Conservation (phyloP, 2,113 vertebrate species). For the Gavialis gangeticus region DNA sequence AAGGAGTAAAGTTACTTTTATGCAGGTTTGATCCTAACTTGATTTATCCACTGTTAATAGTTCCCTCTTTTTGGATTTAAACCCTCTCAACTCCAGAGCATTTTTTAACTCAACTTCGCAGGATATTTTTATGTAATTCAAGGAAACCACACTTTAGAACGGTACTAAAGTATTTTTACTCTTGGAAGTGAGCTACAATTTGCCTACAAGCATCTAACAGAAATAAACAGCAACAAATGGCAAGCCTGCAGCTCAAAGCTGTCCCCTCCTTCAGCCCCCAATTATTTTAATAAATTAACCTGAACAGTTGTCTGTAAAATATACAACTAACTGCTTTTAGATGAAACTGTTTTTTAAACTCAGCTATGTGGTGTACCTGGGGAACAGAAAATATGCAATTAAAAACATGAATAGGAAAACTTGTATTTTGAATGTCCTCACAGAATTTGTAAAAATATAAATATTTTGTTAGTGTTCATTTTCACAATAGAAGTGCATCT, state of each 20-base stretch:
- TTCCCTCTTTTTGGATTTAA: neutral
- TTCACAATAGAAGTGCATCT: rapidly evolving
- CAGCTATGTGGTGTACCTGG: neutral
- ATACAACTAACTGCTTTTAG: neutral
- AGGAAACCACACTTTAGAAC: rapidly evolving
- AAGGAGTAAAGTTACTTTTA: neutral
- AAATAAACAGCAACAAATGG: rapidly evolving
- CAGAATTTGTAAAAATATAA: rapidly evolving
- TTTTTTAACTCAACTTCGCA: neutral
- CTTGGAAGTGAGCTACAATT: neutral
- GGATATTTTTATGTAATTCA: rapidly evolving
- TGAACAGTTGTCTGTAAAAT: neutral
- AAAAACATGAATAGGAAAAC: rapidly evolving
- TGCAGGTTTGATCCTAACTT: rapidly evolving
- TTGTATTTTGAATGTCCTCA: rapidly evolving
- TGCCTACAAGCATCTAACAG: neutral
- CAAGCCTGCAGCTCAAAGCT: neutral
- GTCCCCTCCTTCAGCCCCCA: rapidly evolving
- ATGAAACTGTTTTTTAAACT: neutral
- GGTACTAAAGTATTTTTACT: rapidly evolving
- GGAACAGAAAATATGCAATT: rapidly evolving
- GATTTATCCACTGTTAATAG: rapidly evolving
- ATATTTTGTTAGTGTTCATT: rapidly evolving
- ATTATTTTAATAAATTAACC: neutral
- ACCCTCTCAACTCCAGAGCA: rapidly evolving